A percentile compares a stretch with the other conserved stretches of the same genome.
Evolutionary conservation across 2,797 vertebrate species (phyloP).

Genomic region (Brachyrhaphis roseni): DNA sequence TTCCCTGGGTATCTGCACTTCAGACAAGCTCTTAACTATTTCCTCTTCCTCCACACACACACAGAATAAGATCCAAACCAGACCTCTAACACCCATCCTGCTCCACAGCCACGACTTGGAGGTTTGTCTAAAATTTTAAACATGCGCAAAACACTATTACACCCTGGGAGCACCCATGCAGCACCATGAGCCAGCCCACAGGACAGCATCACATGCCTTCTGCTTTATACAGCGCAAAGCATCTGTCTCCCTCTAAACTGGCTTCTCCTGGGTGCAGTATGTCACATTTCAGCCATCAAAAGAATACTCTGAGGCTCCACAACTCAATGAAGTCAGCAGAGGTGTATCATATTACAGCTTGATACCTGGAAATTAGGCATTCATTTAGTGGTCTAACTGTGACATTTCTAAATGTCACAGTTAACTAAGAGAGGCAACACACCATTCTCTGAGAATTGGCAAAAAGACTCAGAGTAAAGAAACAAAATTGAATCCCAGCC

Average conservation of each 20-base stretch:
- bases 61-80: constrained; percentile 60
- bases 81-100: constrained; percentile 53
- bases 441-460: constrained; percentile 9
- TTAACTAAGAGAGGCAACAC: constrained; percentile 30
- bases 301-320: constrained; percentile 11
- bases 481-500: neutral
- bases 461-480: constrained; percentile 22
- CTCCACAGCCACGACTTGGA: constrained; percentile 59
- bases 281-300: constrained; percentile 19
- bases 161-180: constrained; percentile 52
- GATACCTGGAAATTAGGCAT: constrained; percentile 32
- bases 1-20: constrained; percentile 55
- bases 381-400: constrained; percentile 39
- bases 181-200: constrained; percentile 60
- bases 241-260: constrained; percentile 32
- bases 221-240: constrained; percentile 45
- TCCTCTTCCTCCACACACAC: constrained; percentile 56
- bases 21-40: constrained; percentile 58
- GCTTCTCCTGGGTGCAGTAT: constrained; percentile 33
- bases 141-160: constrained; percentile 40
- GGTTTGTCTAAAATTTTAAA: constrained; percentile 53
- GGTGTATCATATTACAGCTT: constrained; percentile 26
- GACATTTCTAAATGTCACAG: constrained; percentile 59
- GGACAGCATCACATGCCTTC: constrained; percentile 52
- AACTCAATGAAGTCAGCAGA: constrained; percentile 19